phyloP scores from a whole-genome alignment of 1,140 invertebrate genomes.

The Ganaspis sp. region DNA sequence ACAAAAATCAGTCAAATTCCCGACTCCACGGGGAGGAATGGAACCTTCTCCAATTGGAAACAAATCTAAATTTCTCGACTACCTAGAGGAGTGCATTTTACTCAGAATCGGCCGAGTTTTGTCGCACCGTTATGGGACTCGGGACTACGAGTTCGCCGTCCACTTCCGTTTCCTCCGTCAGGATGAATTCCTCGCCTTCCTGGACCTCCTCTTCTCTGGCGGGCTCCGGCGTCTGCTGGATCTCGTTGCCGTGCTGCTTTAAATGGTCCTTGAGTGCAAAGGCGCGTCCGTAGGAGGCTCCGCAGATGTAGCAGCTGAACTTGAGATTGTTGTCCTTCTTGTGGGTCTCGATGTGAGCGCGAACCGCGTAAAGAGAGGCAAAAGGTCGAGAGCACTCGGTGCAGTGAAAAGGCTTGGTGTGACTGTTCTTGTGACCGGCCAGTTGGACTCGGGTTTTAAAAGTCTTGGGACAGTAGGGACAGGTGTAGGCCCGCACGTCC shows the following conservation, averaged over 20 bases:
- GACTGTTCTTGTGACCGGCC: conserved; percentile 85
- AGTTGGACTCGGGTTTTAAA: conserved; percentile 87
- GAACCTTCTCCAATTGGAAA: not conserved
- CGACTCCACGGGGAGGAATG: too few species aligned
- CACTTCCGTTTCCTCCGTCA: conserved; percentile 63
- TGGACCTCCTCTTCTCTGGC: conserved; percentile 69
- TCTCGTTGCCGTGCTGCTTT: conserved; percentile 77
- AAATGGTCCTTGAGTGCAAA: conserved; percentile 85
- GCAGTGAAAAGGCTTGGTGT: conserved; percentile 86
- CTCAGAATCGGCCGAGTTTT: conserved; percentile 51
- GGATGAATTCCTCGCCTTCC: conserved; percentile 60
- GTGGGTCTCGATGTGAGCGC: conserved; percentile 84
- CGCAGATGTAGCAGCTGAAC: conserved; percentile 83
- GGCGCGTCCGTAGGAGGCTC: conserved; percentile 83
- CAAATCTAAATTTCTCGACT: not conserved
- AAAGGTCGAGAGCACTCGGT: conserved; percentile 83
- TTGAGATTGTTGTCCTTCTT: conserved; percentile 83
- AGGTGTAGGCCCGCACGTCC: conserved; percentile 82
- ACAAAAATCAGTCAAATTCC: too few species aligned
- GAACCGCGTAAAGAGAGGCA: conserved; percentile 83
- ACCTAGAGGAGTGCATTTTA: not conserved
- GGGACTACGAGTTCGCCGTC: conserved; percentile 63
- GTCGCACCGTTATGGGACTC: conserved; percentile 54
- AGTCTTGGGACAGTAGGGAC: conserved; percentile 84
- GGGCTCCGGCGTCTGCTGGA: conserved; percentile 63